Conservation (phyloP, 2,113 vertebrate genomes). For the Ochotona princeps region DNA sequence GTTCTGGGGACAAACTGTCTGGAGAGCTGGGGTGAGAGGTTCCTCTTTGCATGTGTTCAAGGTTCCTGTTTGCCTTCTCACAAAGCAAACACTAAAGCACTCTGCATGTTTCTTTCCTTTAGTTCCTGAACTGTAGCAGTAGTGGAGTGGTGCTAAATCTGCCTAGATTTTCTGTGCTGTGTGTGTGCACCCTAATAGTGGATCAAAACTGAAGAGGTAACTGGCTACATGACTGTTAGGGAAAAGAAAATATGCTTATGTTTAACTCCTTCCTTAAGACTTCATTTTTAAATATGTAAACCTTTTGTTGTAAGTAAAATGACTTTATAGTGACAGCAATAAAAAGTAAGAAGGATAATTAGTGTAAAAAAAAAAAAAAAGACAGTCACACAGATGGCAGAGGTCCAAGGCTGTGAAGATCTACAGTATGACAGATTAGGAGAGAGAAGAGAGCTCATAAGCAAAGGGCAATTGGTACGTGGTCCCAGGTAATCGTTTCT, state of each 20-base stretch:
- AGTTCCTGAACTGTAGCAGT: background rate
- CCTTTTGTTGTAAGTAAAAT: background rate
- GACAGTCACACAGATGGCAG: background rate
- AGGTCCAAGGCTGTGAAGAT: background rate
- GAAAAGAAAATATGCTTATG: background rate
- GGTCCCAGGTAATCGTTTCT: accelerated
- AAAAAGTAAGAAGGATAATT: background rate
- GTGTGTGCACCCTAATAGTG: background rate
- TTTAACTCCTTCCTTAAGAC: background rate
- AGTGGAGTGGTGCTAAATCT: background rate
- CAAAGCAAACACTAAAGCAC: background rate
- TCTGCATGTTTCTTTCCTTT: background rate
- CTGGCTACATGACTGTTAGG: background rate
- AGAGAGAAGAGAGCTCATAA: background rate
- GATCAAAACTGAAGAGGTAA: background rate
- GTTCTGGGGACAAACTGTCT: background rate
- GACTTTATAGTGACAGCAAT: background rate
- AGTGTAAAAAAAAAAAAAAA: background rate
- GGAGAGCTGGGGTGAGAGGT: background rate
- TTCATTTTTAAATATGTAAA: slow-evolving; percentile 6
- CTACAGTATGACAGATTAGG: accelerated
- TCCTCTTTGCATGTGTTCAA: background rate
- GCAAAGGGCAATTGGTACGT: background rate
- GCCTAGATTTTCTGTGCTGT: background rate
- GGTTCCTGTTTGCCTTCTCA: background rate